These are phyloP conservation scores for Drosophila miranda DNA, from an alignment of 1,140 invertebrate species.

Conservation along the genomic window DNA sequence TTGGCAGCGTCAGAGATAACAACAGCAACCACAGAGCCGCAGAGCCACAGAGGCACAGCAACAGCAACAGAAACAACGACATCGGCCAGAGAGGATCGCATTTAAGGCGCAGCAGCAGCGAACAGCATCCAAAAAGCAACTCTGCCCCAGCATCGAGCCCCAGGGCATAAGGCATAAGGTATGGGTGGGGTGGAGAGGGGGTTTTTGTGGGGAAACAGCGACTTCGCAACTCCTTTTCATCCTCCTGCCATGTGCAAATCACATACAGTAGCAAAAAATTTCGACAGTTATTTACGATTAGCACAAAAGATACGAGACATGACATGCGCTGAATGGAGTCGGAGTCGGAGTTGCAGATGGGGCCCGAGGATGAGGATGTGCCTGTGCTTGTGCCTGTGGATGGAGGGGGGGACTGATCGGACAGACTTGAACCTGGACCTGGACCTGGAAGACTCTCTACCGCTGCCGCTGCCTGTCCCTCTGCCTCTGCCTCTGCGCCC, in stretches of 20 bases:
- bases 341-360: slow-evolving; percentile 26
- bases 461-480: neutral
- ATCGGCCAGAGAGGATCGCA: slow-evolving; percentile 38
- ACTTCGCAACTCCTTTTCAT: slow-evolving; percentile 62
- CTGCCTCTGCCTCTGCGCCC: neutral
- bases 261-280: slow-evolving; percentile 81
- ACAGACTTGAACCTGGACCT: slow-evolving; percentile 23
- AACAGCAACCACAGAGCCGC: slow-evolving; percentile 18
- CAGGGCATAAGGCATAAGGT: neutral
- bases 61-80: slow-evolving; percentile 20
- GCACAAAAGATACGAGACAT: slow-evolving; percentile 79
- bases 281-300: slow-evolving; percentile 81
- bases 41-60: slow-evolving; percentile 16
- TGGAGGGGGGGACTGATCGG: slow-evolving; percentile 31
- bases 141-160: slow-evolving; percentile 12
- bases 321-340: slow-evolving; percentile 70
- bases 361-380: neutral
- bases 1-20: slow-evolving; percentile 60
- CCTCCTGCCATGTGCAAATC: slow-evolving; percentile 70
- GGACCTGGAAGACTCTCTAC: neutral
- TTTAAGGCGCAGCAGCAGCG: slow-evolving; percentile 43
- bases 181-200: neutral
- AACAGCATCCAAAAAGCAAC: slow-evolving; percentile 43
- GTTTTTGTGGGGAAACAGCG: slow-evolving; percentile 5
- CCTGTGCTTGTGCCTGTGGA: neutral